Conservation (phyloP, 2,888 invertebrate genomes). For the Clunio marinus region DNA sequence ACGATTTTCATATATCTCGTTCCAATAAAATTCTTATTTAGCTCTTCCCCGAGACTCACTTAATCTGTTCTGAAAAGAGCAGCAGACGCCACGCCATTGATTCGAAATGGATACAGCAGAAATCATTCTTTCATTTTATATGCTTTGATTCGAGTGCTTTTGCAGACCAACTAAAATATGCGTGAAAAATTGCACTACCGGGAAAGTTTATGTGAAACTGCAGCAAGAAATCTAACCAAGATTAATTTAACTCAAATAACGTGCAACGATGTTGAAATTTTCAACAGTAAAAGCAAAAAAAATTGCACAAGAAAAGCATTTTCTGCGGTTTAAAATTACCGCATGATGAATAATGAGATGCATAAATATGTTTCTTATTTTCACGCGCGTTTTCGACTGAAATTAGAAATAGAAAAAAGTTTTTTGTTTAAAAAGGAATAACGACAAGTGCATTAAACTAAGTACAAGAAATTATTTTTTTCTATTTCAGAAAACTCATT, state of each 20-base stretch:
- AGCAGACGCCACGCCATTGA: too few relatives aligned
- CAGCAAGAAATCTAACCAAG: neutral
- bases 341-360: constrained; percentile 35
- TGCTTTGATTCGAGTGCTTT: neutral
- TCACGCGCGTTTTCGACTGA: neutral
- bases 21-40: constrained; percentile 3
- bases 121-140: too few relatives aligned
- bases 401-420: constrained; percentile 3
- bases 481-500: too few relatives aligned
- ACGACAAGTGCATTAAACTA: constrained; percentile 33
- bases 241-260: constrained; percentile 5
- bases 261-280: neutral
- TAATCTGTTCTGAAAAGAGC: neutral
- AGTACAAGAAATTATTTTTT: neutral
- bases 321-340: constrained; percentile 19
- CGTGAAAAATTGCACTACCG: constrained; percentile 32
- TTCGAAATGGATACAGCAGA: too few relatives aligned
- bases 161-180: constrained; percentile 6
- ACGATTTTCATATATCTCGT: constrained; percentile 29
- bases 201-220: neutral
- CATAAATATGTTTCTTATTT: neutral
- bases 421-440: neutral
- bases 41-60: neutral
- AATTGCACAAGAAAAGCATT: neutral
- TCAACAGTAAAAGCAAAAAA: neutral